Evolutionary conservation across 2,888 invertebrate species (phyloP).

Genomic region (Drosophila borborema): DNA sequence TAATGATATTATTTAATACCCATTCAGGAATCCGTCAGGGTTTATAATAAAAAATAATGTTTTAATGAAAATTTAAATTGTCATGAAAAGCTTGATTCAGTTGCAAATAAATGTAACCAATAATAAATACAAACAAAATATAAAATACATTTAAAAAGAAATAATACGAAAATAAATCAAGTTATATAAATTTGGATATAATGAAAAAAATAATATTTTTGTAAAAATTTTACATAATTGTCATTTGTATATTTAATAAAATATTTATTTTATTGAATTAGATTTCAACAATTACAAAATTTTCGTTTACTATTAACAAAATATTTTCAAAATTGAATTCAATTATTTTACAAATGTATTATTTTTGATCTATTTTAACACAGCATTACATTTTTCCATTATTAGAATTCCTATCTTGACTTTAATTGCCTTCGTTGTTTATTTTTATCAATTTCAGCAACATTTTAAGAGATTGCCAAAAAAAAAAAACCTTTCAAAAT

Average conservation of each 20-base stretch:
- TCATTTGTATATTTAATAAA: background rate
- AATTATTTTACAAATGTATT: background rate
- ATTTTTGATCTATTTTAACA: too few relatives aligned
- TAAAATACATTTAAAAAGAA: too few relatives aligned
- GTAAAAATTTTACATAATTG: background rate
- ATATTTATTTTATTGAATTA: too few relatives aligned
- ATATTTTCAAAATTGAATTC: background rate
- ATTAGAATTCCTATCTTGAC: background rate
- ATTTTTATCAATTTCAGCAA: constrained; percentile 1
- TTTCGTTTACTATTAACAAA: background rate
- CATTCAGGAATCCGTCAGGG: background rate
- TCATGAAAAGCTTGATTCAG: too few relatives aligned
- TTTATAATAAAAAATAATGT: background rate
- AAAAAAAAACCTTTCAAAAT: background rate
- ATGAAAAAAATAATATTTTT: too few relatives aligned
- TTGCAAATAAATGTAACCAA: too few relatives aligned
- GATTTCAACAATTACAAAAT: background rate
- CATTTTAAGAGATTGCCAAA: background rate
- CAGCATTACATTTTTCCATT: background rate
- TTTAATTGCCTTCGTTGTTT: background rate
- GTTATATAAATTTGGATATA: too few relatives aligned
- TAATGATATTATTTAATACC: too few relatives aligned
- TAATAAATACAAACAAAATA: too few relatives aligned
- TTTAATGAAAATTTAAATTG: background rate
- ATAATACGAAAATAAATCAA: too few relatives aligned